Evolutionary conservation across 2,797 vertebrate genomes (phyloP).

Genomic region (Etheostoma nigrum): DNA sequence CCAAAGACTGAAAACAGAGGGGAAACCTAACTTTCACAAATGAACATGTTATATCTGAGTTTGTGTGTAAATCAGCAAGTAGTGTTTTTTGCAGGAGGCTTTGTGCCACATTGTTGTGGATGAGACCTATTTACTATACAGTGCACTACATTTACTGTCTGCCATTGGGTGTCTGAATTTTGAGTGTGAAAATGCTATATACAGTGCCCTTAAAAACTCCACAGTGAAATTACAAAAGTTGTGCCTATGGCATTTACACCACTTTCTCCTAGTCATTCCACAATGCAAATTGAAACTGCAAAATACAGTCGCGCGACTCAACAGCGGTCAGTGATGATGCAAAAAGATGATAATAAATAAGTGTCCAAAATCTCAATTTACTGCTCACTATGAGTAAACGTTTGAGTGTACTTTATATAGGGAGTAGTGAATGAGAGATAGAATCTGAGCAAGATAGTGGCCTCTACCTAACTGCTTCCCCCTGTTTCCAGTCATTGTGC

Average conservation of each 20-base stretch:
- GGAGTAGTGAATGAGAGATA: neutral
- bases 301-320: neutral
- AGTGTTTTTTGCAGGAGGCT: too few species aligned
- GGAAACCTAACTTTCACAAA: neutral
- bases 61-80: too few species aligned
- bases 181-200: neutral
- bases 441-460: neutral
- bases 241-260: too few species aligned
- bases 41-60: neutral
- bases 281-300: neutral
- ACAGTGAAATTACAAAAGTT: neutral
- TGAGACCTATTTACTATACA: neutral
- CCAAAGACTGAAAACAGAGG: neutral
- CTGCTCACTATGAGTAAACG: neutral
- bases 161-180: neutral
- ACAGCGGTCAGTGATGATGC: too few species aligned
- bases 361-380: neutral
- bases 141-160: neutral
- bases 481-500: neutral
- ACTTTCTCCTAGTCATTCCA: neutral
- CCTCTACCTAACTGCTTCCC: neutral
- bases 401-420: neutral
- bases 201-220: neutral
- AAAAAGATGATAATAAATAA: neutral
- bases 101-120: neutral